Evolutionary conservation across 1,140 invertebrate species (phyloP).

Genomic region (Probaryconus sp.): DNA sequence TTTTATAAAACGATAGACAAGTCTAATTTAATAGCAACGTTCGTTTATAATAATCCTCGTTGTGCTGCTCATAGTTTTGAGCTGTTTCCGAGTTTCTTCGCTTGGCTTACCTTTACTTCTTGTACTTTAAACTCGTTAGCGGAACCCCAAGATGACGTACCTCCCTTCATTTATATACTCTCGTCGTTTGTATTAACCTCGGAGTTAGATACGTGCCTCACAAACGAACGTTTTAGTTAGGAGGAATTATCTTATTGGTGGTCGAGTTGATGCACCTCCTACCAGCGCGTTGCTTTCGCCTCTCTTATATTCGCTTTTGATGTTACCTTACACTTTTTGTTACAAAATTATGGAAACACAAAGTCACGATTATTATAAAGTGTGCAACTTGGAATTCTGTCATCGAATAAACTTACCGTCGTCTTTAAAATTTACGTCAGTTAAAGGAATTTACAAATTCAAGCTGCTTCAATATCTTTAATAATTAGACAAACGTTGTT

Average conservation of each 20-base stretch:
- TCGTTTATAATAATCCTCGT: conserved; percentile 31
- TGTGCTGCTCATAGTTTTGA: conserved; percentile 13
- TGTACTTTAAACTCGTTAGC: conserved; percentile 34
- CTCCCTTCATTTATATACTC: conserved; percentile 21
- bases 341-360: no score
- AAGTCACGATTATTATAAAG: no score
- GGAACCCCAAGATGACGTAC: conserved; percentile 20
- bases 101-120: conserved; percentile 29
- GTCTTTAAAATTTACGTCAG: no score
- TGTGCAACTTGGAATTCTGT: no score
- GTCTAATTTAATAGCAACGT: conserved; percentile 30
- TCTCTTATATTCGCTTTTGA: conserved; percentile 1
- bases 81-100: conserved; percentile 29
- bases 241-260: conserved; percentile 6
- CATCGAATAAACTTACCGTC: no score
- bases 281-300: background rate
- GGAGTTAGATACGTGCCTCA: conserved; percentile 4
- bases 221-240: conserved; percentile 24
- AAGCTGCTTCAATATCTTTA: no score
- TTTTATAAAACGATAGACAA: conserved; percentile 39
- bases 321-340: background rate
- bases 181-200: conserved; percentile 2
- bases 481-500: no score
- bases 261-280: conserved; percentile 2
- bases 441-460: no score